Evolutionary conservation across 2,888 invertebrate species (phyloP).

Genomic region (Drosophila mimica): DNA sequence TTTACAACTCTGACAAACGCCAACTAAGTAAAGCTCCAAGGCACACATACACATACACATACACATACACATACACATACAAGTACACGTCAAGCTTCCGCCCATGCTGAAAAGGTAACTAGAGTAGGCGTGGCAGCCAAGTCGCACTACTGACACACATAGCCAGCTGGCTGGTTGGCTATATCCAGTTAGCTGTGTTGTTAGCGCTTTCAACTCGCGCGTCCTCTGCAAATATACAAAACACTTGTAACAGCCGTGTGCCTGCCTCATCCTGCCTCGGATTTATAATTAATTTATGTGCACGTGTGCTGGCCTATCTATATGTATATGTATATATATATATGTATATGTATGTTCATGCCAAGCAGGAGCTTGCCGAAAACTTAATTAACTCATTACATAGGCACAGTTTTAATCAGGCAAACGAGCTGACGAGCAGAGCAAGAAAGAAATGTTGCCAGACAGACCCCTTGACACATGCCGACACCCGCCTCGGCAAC

Average conservation of each 20-base stretch:
- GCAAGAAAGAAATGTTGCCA: slow-evolving; percentile 46
- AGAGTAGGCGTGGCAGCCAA: slow-evolving; percentile 59
- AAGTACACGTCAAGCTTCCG: slow-evolving; percentile 42
- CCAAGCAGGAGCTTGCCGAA: slow-evolving; percentile 54
- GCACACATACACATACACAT: slow-evolving; percentile 16
- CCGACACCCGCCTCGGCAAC: slow-evolving; percentile 41
- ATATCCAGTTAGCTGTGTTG: slow-evolving; percentile 20
- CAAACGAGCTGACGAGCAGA: slow-evolving; percentile 59
- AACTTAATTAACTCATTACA: slow-evolving; percentile 84
- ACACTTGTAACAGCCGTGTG: slow-evolving; percentile 69
- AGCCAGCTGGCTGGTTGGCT: not conserved
- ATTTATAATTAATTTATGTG: slow-evolving; percentile 82
- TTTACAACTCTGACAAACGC: slow-evolving; percentile 67
- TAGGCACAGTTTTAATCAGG: slow-evolving; percentile 76
- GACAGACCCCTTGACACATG: slow-evolving; percentile 41
- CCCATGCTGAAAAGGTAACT: slow-evolving; percentile 67
- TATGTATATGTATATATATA: not conserved
- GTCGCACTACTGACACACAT: slow-evolving; percentile 65
- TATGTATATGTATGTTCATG: not conserved
- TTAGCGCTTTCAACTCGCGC: slow-evolving; percentile 42
- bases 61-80: slow-evolving; percentile 8
- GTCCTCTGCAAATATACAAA: slow-evolving; percentile 75
- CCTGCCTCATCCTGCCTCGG: slow-evolving; percentile 53
- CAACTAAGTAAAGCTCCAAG: slow-evolving; percentile 59
- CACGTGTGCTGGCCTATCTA: slow-evolving; percentile 50